These are phyloP conservation scores for Drosophila navojoa DNA, from an alignment of 1,140 invertebrate genomes.

Conservation along the genomic window DNA sequence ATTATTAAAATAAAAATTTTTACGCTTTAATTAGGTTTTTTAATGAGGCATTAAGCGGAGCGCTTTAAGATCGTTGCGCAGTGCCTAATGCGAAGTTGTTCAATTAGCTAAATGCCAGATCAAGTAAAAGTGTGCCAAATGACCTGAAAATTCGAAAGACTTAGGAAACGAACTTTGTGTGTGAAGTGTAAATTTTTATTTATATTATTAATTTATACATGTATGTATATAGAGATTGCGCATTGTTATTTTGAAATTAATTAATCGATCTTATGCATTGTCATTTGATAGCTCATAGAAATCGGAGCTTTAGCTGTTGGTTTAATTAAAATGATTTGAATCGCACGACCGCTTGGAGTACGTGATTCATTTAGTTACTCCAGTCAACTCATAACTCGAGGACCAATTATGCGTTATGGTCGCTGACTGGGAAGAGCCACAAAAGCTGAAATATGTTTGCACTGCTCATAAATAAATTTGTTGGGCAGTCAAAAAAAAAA, in stretches of 20 bases:
- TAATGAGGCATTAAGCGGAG: conserved; percentile 52
- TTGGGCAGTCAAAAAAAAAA: conserved; percentile 29
- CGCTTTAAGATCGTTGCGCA: conserved; percentile 23
- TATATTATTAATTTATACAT: neutral
- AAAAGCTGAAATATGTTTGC: conserved; percentile 62
- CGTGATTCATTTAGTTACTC: conserved; percentile 54
- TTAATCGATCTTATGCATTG: neutral
- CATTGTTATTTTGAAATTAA: neutral
- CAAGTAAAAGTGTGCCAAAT: conserved; percentile 14
- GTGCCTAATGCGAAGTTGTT: conserved; percentile 41
- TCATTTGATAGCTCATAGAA: conserved; percentile 4
- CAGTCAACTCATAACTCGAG: conserved; percentile 49
- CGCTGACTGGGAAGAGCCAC: conserved; percentile 10
- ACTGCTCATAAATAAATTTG: conserved; percentile 75
- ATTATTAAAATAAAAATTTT: conserved; percentile 63
- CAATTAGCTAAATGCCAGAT: conserved; percentile 20
- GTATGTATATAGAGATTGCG: too few species aligned
- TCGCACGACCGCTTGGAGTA: conserved; percentile 39
- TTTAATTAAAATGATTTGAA: conserved; percentile 48
- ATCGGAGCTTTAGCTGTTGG: conserved; percentile 13
- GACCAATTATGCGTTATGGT: conserved; percentile 66
- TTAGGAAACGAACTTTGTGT: conserved; percentile 52
- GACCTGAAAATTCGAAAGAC: conserved; percentile 34
- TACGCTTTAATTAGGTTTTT: conserved; percentile 61
- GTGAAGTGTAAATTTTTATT: neutral